Evolutionary conservation across 53 echinoderm and acorn worm genomes (phyloP).

Genomic region (Apostichopus leukothele): DNA sequence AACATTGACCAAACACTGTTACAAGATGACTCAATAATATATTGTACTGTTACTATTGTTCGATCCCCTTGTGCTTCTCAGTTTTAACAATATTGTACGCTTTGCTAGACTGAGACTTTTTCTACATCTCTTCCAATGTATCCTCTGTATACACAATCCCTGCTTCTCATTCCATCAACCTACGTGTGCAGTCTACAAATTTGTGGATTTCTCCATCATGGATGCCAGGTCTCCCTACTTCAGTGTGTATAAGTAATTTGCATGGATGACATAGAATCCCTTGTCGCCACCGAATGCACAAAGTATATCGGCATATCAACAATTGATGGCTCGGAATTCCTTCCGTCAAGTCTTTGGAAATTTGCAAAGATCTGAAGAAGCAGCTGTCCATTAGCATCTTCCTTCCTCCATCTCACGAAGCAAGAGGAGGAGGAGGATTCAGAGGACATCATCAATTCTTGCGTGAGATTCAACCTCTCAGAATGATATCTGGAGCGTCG

Average conservation of each 20-base stretch:
- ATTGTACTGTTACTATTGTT: too few species aligned
- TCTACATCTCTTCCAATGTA: too few species aligned
- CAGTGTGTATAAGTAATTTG: background rate
- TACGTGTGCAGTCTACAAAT: background rate
- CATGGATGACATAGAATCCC: background rate
- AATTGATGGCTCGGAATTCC: slow-evolving; percentile 34
- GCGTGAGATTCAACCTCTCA: too few species aligned
- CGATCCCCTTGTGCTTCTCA: too few species aligned
- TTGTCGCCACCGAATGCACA: background rate
- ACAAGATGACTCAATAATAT: too few species aligned
- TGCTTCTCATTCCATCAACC: background rate
- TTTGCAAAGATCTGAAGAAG: slow-evolving; percentile 14
- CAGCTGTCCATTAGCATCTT: slow-evolving; percentile 12
- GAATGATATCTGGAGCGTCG: too few species aligned
- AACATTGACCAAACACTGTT: too few species aligned
- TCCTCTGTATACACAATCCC: background rate
- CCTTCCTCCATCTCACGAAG: background rate
- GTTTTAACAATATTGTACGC: too few species aligned
- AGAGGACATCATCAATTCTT: too few species aligned
- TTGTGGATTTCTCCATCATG: background rate
- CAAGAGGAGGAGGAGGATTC: background rate
- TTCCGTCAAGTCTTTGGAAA: background rate
- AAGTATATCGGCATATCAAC: background rate
- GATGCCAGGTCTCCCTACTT: background rate
- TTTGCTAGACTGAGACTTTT: too few species aligned